Percentiles rank a stretch among this genome's conserved stretches.
Conservation (phyloP, 2,797 vertebrate genomes). For the Ctenosaura bakeri region DNA sequence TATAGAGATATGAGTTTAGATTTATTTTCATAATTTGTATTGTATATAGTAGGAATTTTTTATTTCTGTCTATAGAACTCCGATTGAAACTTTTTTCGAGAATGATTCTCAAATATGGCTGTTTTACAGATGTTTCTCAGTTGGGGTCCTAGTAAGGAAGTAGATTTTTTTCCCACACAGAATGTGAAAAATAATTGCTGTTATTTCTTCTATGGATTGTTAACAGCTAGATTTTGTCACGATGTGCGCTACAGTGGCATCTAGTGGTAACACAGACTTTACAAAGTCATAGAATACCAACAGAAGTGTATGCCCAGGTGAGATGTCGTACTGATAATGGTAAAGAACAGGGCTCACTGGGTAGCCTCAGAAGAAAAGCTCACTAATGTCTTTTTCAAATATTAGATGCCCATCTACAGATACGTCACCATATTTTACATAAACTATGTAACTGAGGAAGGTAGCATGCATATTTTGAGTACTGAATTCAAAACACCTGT, state of each 20-base stretch:
- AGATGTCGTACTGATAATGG: background rate
- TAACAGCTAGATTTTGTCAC: conserved; percentile 9
- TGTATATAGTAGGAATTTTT: background rate
- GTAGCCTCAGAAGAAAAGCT: background rate
- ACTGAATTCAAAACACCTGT: background rate
- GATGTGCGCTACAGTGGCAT: conserved; percentile 11
- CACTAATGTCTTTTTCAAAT: background rate
- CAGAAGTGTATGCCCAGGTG: background rate
- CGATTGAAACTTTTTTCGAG: background rate
- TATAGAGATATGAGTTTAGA: background rate
- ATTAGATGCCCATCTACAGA: background rate
- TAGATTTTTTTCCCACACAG: background rate
- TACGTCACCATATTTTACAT: background rate
- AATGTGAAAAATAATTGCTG: background rate
- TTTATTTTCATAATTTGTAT: background rate
- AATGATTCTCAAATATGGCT: background rate
- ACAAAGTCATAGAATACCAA: background rate
- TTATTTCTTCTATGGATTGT: background rate
- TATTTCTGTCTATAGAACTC: background rate
- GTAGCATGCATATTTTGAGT: background rate
- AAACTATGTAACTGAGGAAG: background rate
- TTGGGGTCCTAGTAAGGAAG: background rate
- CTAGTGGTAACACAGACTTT: background rate
- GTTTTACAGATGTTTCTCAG: background rate
- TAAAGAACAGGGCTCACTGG: background rate